Evolutionary conservation across 2,113 vertebrate species (phyloP).

Genomic region (Gasterosteus aculeatus): DNA sequence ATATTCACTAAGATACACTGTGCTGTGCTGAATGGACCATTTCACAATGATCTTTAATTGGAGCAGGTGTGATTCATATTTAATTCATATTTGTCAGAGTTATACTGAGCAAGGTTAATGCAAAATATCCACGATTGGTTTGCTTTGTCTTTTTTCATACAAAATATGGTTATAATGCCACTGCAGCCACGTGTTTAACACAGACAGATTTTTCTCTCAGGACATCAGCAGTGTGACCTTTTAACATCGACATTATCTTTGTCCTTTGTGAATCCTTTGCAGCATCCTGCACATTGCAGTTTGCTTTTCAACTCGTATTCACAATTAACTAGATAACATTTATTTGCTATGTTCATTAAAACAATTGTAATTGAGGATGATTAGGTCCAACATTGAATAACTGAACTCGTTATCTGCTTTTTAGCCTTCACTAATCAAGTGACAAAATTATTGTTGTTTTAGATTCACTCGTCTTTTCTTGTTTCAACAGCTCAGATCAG

Average conservation of each 20-base stretch:
- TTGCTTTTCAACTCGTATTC: background rate
- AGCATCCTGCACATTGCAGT: background rate
- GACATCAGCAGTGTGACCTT: background rate
- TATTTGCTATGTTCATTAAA: background rate
- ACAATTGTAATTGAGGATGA: background rate
- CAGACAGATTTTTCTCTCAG: background rate
- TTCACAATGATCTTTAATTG: background rate
- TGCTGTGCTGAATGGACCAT: background rate
- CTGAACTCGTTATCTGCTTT: background rate
- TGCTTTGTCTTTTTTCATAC: background rate
- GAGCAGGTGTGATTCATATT: background rate
- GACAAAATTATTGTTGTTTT: background rate
- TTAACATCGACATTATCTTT: background rate
- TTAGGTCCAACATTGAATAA: background rate
- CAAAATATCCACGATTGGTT: background rate
- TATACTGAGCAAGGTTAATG: background rate
- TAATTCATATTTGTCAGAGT: background rate
- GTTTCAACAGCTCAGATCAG: conserved; percentile 69
- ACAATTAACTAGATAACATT: background rate
- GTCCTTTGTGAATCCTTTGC: background rate
- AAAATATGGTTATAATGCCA: background rate
- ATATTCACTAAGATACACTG: conserved; percentile 1
- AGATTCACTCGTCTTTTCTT: background rate
- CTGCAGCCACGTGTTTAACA: background rate
- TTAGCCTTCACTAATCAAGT: background rate